A percentile compares a stretch with the other conserved stretches of the same genome.
Evolutionary conservation across 1,140 invertebrate genomes (phyloP).

Genomic region (Zaprionus taronus): DNA sequence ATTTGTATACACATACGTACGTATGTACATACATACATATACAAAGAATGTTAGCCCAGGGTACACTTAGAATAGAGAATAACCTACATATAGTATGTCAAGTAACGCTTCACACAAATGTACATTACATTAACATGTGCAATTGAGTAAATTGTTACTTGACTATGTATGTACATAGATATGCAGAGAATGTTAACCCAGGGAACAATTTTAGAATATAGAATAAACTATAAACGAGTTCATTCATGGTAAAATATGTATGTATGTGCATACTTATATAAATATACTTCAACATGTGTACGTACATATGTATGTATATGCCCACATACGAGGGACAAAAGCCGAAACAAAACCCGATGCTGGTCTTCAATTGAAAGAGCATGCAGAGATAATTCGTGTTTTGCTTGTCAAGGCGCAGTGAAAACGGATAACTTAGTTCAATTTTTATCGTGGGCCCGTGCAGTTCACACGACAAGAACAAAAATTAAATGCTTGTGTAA

Average conservation of each 20-base stretch:
- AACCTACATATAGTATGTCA: no score
- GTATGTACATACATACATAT: no score
- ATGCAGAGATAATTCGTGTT: neutral
- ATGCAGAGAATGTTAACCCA: no score
- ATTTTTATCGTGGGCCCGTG: neutral
- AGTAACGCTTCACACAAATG: no score
- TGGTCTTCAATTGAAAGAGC: neutral
- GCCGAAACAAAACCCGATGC: neutral
- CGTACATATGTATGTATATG: neutral
- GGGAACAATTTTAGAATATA: no score
- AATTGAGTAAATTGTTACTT: no score
- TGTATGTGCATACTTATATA: neutral
- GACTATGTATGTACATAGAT: no score
- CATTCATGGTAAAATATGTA: neutral
- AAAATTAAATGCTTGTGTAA: neutral
- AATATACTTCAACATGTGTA: neutral
- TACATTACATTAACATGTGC: no score
- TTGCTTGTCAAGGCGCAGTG: neutral
- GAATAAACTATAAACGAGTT: neutral
- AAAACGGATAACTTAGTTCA: neutral
- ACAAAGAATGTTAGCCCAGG: no score
- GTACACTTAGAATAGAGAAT: no score
- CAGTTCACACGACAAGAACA: neutral
- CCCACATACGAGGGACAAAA: neutral
- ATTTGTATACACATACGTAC: no score